A percentile compares a stretch with the other conserved stretches of the same genome.
Conservation (phyloP, 2,797 vertebrate genomes). For the Galagoides demidoff region DNA sequence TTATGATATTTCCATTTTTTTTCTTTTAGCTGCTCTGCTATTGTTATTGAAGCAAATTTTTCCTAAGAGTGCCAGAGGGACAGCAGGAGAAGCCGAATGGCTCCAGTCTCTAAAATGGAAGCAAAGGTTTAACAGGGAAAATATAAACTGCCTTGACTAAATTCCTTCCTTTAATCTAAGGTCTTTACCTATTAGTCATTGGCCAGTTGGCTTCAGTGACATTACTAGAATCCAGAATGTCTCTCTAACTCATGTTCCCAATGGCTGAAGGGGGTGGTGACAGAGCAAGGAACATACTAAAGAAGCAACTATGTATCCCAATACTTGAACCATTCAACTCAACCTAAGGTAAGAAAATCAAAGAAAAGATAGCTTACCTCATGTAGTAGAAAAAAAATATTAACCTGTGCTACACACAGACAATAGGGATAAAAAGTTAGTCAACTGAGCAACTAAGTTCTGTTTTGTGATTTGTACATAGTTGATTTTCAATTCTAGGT, state of each 20-base stretch:
- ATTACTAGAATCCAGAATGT: constrained; percentile 29
- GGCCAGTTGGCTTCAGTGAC: not conserved
- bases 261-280: not conserved
- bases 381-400: not conserved
- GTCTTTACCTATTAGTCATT: constrained; percentile 32
- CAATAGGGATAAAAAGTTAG: constrained; percentile 2
- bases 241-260: not conserved
- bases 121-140: constrained; percentile 3
- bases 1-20: constrained; percentile 61
- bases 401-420: not conserved
- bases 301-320: not conserved
- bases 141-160: not conserved
- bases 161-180: not conserved
- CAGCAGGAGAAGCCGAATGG: constrained; percentile 40
- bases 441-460: not conserved
- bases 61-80: constrained; percentile 40
- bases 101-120: constrained; percentile 32
- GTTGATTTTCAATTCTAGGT: constrained; percentile 40
- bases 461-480: constrained; percentile 12
- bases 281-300: not conserved
- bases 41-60: constrained; percentile 62
- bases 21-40: constrained; percentile 53
- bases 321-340: constrained; percentile 8
- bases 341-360: not conserved
- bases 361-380: not conserved